Evolutionary conservation across 2,113 vertebrate species (phyloP).

Genomic region (Boulengeromyrus knoepffleri): DNA sequence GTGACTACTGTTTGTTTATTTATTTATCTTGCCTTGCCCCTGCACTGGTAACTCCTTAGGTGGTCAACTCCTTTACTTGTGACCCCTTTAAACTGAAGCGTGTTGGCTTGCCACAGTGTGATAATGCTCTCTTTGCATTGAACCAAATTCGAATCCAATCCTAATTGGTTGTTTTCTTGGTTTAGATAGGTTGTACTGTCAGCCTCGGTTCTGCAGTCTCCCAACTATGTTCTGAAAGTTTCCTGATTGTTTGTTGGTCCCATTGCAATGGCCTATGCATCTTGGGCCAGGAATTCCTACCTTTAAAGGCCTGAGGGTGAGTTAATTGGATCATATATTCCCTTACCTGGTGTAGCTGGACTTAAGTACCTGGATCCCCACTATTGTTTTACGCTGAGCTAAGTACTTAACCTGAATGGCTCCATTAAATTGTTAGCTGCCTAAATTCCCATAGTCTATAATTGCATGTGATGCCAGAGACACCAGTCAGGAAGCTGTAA

Average conservation of each 20-base stretch:
- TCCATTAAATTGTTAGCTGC: neutral
- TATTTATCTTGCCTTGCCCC: neutral
- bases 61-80: neutral
- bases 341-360: neutral
- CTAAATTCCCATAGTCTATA: neutral
- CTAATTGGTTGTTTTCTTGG: neutral
- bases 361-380: neutral
- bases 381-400: neutral
- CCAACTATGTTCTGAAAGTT: neutral
- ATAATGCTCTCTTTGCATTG: neutral
- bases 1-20: neutral
- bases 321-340: neutral
- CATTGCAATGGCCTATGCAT: neutral
- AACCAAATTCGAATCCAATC: neutral
- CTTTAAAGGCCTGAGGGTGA: neutral
- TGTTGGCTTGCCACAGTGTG: neutral
- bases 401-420: neutral
- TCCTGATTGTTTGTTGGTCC: neutral
- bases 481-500: neutral
- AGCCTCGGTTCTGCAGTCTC: neutral
- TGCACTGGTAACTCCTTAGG: neutral
- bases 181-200: neutral
- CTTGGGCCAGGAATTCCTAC: neutral
- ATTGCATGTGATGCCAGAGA: neutral
- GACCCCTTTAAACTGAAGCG: neutral